Conservation (phyloP, 2,888 invertebrate genomes). For the Epinotia demarniana region DNA sequence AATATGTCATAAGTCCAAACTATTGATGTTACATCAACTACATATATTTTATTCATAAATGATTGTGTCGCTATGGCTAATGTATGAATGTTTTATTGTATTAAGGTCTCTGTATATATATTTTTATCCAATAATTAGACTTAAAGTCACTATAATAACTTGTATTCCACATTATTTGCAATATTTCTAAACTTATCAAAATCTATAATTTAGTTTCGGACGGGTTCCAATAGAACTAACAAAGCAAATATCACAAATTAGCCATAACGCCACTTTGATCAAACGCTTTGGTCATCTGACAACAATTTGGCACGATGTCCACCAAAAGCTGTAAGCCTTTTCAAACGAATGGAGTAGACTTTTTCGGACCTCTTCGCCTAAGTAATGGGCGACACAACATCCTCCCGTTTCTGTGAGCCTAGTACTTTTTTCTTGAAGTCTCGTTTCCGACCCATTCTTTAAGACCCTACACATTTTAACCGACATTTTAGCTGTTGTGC, state of each 20-base stretch:
- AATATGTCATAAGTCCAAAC: slow-evolving; percentile 24
- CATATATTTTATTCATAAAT: slow-evolving; percentile 26
- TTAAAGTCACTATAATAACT: background rate
- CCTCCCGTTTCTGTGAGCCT: slow-evolving; percentile 3
- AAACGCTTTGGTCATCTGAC: slow-evolving; percentile 7
- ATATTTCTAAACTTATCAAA: background rate
- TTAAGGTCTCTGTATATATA: too few relatives aligned
- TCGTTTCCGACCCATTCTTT: background rate
- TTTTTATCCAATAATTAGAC: background rate
- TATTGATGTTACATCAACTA: slow-evolving; percentile 18
- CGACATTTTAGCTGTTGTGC: background rate
- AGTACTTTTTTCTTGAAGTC: background rate
- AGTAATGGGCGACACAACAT: background rate
- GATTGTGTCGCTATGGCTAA: slow-evolving; percentile 8
- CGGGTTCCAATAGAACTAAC: slow-evolving; percentile 3
- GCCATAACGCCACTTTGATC: slow-evolving; percentile 18
- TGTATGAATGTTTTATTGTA: background rate
- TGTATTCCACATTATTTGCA: background rate
- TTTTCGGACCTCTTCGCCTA: background rate
- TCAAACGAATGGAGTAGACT: background rate
- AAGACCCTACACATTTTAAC: background rate
- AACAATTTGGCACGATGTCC: slow-evolving; percentile 17
- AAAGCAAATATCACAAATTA: slow-evolving; percentile 8
- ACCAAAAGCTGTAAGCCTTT: slow-evolving; percentile 12
- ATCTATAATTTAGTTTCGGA: slow-evolving; percentile 3